Evolutionary conservation across 2,113 vertebrate species (phyloP).

Genomic region (Chionomys nivalis): DNA sequence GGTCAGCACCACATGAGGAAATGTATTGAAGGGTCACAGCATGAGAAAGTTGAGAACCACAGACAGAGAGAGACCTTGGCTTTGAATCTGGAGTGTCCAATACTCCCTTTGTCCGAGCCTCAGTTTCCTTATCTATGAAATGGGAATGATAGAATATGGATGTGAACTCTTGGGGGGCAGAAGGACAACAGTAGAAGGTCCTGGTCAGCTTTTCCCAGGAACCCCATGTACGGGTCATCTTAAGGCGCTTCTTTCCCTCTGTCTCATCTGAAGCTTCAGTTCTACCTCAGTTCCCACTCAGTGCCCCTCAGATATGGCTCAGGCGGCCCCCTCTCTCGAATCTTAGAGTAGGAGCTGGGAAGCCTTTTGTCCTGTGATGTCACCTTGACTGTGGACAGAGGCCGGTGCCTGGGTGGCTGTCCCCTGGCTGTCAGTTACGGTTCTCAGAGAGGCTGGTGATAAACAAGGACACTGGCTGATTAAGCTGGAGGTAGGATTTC

Average conservation of each 20-base stretch:
- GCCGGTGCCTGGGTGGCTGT: background rate
- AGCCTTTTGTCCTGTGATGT: background rate
- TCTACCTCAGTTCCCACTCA: too few relatives aligned
- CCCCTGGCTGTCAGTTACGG: background rate
- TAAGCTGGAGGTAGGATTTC: background rate
- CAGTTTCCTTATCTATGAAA: too few relatives aligned
- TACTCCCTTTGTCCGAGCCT: too few relatives aligned
- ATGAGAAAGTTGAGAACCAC: too few relatives aligned
- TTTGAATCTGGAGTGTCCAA: too few relatives aligned
- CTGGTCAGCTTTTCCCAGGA: background rate
- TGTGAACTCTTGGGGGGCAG: background rate
- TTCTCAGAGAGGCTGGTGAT: background rate
- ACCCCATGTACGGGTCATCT: background rate
- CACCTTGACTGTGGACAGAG: background rate
- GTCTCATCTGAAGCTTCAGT: fast-evolving
- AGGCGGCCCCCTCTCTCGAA: fast-evolving
- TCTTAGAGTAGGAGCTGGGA: background rate
- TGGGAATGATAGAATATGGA: background rate
- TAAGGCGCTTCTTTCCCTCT: background rate
- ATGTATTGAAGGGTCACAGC: too few relatives aligned
- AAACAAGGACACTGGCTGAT: background rate
- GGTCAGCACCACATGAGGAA: background rate
- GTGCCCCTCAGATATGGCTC: too few relatives aligned
- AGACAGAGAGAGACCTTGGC: too few relatives aligned
- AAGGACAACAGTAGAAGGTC: background rate